Conservation (phyloP, 1,140 invertebrate species). For the Pseudomyrmex sp. region DNA sequence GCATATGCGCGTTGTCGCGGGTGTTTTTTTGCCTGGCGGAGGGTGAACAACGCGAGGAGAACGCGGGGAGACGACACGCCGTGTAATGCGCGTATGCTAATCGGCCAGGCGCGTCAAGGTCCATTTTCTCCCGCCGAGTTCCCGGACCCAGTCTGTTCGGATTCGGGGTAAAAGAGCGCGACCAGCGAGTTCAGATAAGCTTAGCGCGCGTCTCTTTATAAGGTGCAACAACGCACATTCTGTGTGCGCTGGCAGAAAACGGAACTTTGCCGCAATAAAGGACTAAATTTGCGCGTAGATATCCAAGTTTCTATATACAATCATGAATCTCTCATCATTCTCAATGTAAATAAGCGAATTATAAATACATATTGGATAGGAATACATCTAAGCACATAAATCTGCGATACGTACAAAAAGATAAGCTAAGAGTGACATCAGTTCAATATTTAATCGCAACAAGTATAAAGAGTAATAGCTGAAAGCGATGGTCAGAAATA, state of each 20-base stretch:
- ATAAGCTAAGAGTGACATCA: background rate
- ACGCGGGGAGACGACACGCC: slow-evolving; percentile 42
- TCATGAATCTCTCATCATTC: too few relatives aligned
- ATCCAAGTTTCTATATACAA: background rate
- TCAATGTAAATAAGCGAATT: too few relatives aligned
- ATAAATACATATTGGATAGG: too few relatives aligned
- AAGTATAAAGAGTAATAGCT: slow-evolving; percentile 3
- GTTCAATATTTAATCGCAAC: slow-evolving; percentile 14
- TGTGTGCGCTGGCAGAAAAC: slow-evolving; percentile 46
- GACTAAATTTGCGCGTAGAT: background rate
- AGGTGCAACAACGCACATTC: slow-evolving; percentile 41
- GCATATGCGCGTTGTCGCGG: background rate
- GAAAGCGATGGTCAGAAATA: slow-evolving; percentile 44
- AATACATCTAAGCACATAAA: too few relatives aligned
- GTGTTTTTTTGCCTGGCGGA: background rate
- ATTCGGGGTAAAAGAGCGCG: slow-evolving; percentile 66
- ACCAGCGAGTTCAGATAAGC: slow-evolving; percentile 60
- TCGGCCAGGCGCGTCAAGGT: slow-evolving; percentile 66
- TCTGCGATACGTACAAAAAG: background rate
- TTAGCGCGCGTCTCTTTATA: slow-evolving; percentile 58
- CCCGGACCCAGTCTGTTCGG: slow-evolving; percentile 45
- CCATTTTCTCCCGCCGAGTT: slow-evolving; percentile 52
- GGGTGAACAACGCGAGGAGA: slow-evolving; percentile 17
- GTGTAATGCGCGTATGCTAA: slow-evolving; percentile 65
- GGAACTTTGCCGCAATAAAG: slow-evolving; percentile 18